Base-by-base conservation (phyloP, 2,113 vertebrate genomes). In the Loxodonta africana region DNA sequence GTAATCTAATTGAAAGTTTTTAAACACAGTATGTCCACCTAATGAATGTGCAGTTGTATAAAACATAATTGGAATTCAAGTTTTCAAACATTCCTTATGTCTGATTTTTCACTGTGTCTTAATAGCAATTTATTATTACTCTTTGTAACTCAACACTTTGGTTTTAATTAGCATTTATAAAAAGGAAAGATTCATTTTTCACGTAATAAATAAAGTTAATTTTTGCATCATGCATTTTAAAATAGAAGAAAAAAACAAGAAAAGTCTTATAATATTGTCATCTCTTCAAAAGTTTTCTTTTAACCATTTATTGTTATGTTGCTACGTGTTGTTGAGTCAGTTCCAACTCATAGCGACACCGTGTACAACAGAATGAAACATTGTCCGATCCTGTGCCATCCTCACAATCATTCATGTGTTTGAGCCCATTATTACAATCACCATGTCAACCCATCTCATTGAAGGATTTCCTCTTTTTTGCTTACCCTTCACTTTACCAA, bases 131-230 rank as follows among this genome's bases (percentile, higher is more conserved):
- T 97, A 11, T 97, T 95, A 92, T 3, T 73, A 85, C 67, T 73
- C 81, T 81, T n/a, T 83, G 4, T 81, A 85, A 89, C 23, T 30
- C 28, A 95, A 82, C 1, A 82, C 67, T 85, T 95, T 93, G n/a
- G 48, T 37, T 73, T 41, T 48, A 94, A 60, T 77, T 95, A 86
- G 15, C 18, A 89, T 94, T 44, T 73, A 83, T 5, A 62, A 65
- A 30, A 63, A 82, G 26, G 73, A 96, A 90, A 77, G 1, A 41
- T 11, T 90, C 30, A 25, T 8, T 74, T 69, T 88, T 81, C 93
- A 95, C 8, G 0, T 95, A 89, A 91, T 33, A 84, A 97, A 93
- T 33, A 84, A 97, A 93, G 21, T 44, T 97, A 83, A 91, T 92
- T 28, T 87, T 53, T 67, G 37, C 4, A 83, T 77, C 71, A 83